These are phyloP conservation scores for Athalia cordata DNA, from an alignment of 2,888 invertebrate genomes.

Conservation along the genomic window DNA sequence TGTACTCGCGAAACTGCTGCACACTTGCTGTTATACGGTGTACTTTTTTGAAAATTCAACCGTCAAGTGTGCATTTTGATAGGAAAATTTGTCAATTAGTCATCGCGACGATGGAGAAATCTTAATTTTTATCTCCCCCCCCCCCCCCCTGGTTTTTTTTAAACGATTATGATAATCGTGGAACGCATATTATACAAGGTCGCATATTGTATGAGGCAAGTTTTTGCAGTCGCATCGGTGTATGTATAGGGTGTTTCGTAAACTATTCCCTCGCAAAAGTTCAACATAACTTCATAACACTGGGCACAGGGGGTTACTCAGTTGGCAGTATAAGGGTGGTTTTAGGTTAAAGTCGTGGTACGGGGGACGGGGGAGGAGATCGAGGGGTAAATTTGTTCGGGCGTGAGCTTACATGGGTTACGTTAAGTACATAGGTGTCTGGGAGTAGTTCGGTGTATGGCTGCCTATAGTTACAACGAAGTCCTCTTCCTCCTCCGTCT, in stretches of 20 bases:
- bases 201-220: background rate
- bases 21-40: background rate
- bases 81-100: too few species aligned
- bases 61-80: too few species aligned
- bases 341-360: slow-evolving; percentile 45
- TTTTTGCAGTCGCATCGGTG: background rate
- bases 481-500: slow-evolving; percentile 1
- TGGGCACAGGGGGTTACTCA: slow-evolving; percentile 54
- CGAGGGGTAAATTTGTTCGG: slow-evolving; percentile 70
- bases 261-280: slow-evolving; percentile 72
- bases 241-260: slow-evolving; percentile 64
- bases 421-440: slow-evolving; percentile 73
- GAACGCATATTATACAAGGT: slow-evolving; percentile 2
- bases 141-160: too few species aligned
- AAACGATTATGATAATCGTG: too few species aligned
- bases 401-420: slow-evolving; percentile 73
- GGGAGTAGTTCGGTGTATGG: slow-evolving; percentile 59
- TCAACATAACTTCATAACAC: slow-evolving; percentile 73
- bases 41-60: too few species aligned
- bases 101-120: too few species aligned
- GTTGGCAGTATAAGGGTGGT: slow-evolving; percentile 57
- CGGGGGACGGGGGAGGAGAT: slow-evolving; percentile 50
- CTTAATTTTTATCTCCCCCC: too few species aligned
- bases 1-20: slow-evolving; percentile 21
- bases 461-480: slow-evolving; percentile 20